Percentiles rank a stretch among this genome's conserved stretches.
Evolutionary conservation across 2,797 vertebrate species (phyloP).

Genomic region (Cryptoblepharus egeriae): DNA sequence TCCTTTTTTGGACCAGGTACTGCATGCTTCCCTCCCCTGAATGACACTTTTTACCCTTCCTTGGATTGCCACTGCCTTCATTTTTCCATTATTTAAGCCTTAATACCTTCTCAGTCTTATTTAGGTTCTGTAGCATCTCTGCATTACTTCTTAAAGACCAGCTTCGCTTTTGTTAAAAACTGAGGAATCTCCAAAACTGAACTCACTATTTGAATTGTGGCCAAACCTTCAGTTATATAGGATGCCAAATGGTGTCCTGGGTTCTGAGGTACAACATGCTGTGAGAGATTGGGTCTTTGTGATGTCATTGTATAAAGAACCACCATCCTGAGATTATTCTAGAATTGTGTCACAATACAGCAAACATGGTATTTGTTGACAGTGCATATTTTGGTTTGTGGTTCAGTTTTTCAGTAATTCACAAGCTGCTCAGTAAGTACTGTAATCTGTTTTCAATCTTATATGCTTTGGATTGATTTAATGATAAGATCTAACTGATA

Average conservation of each 20-base stretch:
- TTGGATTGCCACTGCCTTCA: not conserved
- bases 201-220: conserved; percentile 14
- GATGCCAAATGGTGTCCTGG: conserved; percentile 3
- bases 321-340: not conserved
- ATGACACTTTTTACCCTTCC: not conserved
- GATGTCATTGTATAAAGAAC: conserved; percentile 25
- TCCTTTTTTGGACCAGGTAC: not conserved
- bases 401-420: not conserved
- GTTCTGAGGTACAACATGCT: not conserved
- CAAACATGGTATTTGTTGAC: not conserved
- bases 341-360: conserved; percentile 14
- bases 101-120: not conserved
- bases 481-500: not conserved
- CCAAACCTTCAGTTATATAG: conserved; percentile 9
- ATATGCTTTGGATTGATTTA: not conserved
- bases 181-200: not conserved
- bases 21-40: not conserved
- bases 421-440: not conserved
- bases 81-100: not conserved
- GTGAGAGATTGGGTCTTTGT: not conserved
- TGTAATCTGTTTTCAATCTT: not conserved
- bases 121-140: not conserved
- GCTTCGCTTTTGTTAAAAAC: not conserved
- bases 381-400: not conserved
- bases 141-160: not conserved